phyloP scores from a whole-genome alignment of 64 coral and sea anemone genomes.

The Cladopsammia gracilis region DNA sequence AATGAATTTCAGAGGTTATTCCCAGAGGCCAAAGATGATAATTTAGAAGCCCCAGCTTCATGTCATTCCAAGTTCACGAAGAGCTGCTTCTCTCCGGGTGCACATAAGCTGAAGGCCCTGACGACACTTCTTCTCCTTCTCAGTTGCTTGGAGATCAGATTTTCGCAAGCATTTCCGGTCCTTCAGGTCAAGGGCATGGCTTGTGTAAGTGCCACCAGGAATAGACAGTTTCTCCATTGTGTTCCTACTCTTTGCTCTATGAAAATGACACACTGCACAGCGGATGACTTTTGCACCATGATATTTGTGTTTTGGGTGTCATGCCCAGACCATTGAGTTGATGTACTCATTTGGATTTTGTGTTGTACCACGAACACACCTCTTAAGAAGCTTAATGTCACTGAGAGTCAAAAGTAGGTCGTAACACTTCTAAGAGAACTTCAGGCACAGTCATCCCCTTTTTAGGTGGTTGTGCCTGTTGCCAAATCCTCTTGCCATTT shows the following conservation, averaged over 20 bases:
- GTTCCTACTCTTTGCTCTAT: neutral
- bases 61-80: neutral
- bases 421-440: neutral
- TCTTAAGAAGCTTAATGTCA: slow-evolving; percentile 14
- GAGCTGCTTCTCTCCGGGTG: neutral
- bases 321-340: slow-evolving; percentile 1
- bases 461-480: too few relatives aligned
- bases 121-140: neutral
- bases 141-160: neutral
- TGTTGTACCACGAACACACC: slow-evolving; percentile 12
- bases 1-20: slow-evolving; percentile 18
- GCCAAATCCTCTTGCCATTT: too few relatives aligned
- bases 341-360: too few relatives aligned
- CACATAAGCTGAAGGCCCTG: neutral
- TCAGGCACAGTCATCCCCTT: too few relatives aligned
- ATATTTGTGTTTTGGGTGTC: slow-evolving; percentile 26
- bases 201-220: slow-evolving; percentile 25
- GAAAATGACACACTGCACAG: slow-evolving; percentile 9
- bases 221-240: slow-evolving; percentile 23
- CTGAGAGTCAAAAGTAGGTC: slow-evolving; percentile 9
- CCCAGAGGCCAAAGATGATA: neutral
- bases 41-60: neutral
- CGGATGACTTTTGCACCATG: slow-evolving; percentile 26
- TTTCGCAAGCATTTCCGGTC: neutral
- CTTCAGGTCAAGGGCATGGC: neutral